Evolutionary conservation across 2,888 invertebrate species (phyloP), one percentile per base, ranked within the genome.

Genomic region (Hypselothyrea guttata): DNA sequence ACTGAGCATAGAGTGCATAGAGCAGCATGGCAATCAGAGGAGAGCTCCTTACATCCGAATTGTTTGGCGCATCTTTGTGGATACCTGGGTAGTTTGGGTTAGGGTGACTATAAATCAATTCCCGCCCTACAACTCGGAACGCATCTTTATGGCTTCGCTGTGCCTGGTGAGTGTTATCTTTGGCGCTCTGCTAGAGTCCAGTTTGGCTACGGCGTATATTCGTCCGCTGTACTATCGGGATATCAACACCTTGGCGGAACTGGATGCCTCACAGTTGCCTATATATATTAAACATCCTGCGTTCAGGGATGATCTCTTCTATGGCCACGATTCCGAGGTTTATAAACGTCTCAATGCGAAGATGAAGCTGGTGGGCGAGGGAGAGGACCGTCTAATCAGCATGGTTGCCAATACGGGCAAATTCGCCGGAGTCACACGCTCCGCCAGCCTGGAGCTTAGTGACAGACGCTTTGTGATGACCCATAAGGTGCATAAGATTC

Each of bases 181-280:
- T 49, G 89, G 89, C 1, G 89, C 90, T 0, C 49, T 90, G 8
- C 87, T 91, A 38, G 91, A 91, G 65, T 90, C 90, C 4, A 89
- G 88, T 27, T 73, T 91, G 44, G 89, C 90, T 2, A 90, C 89
- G 0, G 89, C 89, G 0, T 89, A 90, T 47, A 89, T 89, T 37
- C 86, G 84, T 3, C 90, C 90, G 0, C 64, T 88, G 2, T 89
- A 88, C 69, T 90, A 90, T 45, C 86, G 86, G 0, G 89, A 91
- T 67, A 86, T 89, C 7, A 88, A 89, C 34, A 90, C 89, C 0
- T 58, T 91, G 30, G 62, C 83, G 5, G 88, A 90, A 31, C 61
- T 91, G 37, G 88, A 88, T n/a, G 71, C 84, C 0, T 75, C 87
- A 0, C 77, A 87, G 8, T 57, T 87, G 8, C 74, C 75, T 11